These are phyloP conservation scores for Ruditapes philippinarum DNA, from an alignment of 1,140 invertebrate species.

Conservation along the genomic window DNA sequence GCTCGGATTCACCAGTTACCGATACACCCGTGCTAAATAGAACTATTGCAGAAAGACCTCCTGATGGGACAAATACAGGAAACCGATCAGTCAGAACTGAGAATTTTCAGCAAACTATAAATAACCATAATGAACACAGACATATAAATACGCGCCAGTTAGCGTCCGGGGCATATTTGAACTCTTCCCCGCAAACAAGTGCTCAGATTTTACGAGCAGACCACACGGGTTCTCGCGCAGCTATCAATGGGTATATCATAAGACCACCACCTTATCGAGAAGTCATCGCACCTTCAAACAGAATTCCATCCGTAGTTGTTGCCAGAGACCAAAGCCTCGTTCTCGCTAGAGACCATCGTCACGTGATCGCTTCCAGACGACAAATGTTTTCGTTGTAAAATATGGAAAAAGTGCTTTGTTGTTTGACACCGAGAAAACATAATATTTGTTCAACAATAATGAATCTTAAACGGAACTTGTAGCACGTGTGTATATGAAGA, in stretches of 20 bases:
- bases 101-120: too few species aligned
- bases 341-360: conserved; percentile 14
- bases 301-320: conserved; percentile 23
- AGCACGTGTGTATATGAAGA: not conserved
- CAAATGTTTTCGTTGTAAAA: conserved; percentile 25
- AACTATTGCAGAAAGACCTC: not conserved
- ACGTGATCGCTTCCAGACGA: not conserved
- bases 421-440: too few species aligned
- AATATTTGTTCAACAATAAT: too few species aligned
- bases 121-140: not conserved
- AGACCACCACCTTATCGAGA: conserved; percentile 35
- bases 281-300: not conserved
- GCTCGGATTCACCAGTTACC: not conserved
- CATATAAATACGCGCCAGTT: conserved; percentile 11
- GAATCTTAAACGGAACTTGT: too few species aligned
- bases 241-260: conserved; percentile 41
- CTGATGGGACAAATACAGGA: not conserved
- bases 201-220: conserved; percentile 37
- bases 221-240: conserved; percentile 11
- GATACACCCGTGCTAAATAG: not conserved
- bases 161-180: not conserved
- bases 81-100: not conserved
- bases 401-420: too few species aligned
- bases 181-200: not conserved
- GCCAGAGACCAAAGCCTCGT: conserved; percentile 3